Percentiles rank a stretch among this genome's conserved stretches.
phyloP scores from a whole-genome alignment of 2,888 invertebrate species.

The Xestoiulus laeticollis region DNA sequence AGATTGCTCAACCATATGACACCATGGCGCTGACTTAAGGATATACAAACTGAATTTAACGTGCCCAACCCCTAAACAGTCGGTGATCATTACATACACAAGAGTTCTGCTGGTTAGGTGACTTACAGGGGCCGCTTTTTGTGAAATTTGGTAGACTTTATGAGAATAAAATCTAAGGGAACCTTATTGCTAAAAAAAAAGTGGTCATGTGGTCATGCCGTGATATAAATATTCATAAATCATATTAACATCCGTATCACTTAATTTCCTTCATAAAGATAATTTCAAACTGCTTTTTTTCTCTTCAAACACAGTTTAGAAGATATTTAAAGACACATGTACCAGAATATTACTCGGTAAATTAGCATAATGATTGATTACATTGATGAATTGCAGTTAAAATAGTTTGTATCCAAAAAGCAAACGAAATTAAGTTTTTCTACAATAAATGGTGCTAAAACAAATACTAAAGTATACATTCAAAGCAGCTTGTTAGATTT shows the following conservation, averaged over 20 bases:
- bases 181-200: neutral
- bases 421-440: neutral
- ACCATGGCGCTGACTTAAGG: too few relatives aligned
- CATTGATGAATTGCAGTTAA: neutral
- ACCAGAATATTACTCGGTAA: constrained; percentile 23
- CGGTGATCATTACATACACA: neutral
- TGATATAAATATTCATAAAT: neutral
- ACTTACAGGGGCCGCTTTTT: neutral
- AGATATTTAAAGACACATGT: neutral
- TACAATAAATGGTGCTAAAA: neutral
- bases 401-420: neutral
- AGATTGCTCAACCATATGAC: too few relatives aligned
- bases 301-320: neutral
- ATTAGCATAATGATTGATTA: neutral
- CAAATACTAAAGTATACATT: neutral
- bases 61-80: neutral
- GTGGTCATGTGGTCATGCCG: neutral
- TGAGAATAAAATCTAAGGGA: neutral
- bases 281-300: neutral
- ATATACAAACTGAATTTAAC: too few relatives aligned
- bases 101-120: neutral
- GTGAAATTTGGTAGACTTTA: neutral
- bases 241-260: neutral
- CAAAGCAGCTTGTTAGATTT: too few relatives aligned
- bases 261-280: too few relatives aligned